Conservation (phyloP, 2,797 vertebrate species). For the Rhinogobio ventralis region DNA sequence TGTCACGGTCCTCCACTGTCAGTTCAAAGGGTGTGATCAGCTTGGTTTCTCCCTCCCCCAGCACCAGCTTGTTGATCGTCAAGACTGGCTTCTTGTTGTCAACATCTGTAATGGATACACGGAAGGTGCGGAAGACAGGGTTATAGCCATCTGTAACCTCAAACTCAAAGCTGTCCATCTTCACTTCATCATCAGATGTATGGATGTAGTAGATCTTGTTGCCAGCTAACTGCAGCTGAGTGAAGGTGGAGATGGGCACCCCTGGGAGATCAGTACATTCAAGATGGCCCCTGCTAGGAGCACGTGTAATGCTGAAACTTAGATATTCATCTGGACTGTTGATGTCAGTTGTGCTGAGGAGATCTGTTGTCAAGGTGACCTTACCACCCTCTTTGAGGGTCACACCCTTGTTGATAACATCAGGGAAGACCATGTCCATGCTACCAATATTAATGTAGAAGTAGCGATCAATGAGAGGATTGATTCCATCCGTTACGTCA, state of each 20-base stretch:
- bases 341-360: conserved; percentile 86
- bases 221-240: conserved; percentile 84
- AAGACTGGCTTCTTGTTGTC: conserved; percentile 90
- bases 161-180: conserved; percentile 91
- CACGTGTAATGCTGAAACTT: conserved; percentile 82
- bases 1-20: conserved; percentile 85
- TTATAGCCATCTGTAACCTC: conserved; percentile 87
- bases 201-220: conserved; percentile 90
- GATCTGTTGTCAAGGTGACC: conserved; percentile 85
- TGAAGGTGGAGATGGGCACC: conserved; percentile 85
- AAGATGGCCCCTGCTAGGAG: conserved; percentile 84
- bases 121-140: conserved; percentile 83
- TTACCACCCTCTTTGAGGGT: conserved; percentile 86
- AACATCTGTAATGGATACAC: conserved; percentile 85
- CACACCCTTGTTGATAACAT: conserved; percentile 88
- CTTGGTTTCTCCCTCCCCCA: conserved; percentile 83
- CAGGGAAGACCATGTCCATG: conserved; percentile 85
- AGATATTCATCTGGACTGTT: conserved; percentile 88
- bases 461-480: conserved; percentile 84
- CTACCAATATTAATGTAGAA: conserved; percentile 86
- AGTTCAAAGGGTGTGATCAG: conserved; percentile 89
- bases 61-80: conserved; percentile 78
- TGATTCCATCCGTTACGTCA: conserved; percentile 89
- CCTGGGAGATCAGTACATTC: conserved; percentile 84
- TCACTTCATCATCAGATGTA: conserved; percentile 85